Base-by-base conservation (phyloP, 1,140 invertebrate species). In the Branchinecta lynchi region DNA sequence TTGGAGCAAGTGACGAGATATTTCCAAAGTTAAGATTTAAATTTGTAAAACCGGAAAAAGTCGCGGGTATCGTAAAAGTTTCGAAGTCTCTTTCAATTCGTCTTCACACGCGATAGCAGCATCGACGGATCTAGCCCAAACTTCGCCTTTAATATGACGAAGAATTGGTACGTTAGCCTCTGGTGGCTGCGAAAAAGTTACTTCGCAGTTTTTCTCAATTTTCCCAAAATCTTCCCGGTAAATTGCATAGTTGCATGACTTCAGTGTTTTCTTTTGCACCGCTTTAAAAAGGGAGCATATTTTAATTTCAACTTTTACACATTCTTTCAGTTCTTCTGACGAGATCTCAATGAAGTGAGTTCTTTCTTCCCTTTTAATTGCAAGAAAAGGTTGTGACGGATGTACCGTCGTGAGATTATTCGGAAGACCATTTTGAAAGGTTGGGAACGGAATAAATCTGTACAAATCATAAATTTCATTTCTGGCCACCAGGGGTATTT, bases 131-230 rank as follows among this genome's bases (percentile, higher is more conserved):
- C n/a, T n/a, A n/a, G n/a, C n/a, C n/a, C n/a, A n/a, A n/a, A n/a
- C n/a, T n/a, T n/a, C n/a, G n/a, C n/a, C n/a, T n/a, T n/a, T n/a
- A n/a, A n/a, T n/a, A n/a, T n/a, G n/a, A n/a, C n/a, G n/a, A n/a
- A n/a, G n/a, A 51, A 51, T 51, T 9, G 46, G 46, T 9, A 51
- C n/a, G 46, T 9, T 9, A 9, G 9, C n/a, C 9, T 9, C n/a
- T 51, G 46, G 46, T 51, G 46, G 46, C n/a, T 51, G 9, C 9
- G 46, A 51, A 51, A 51, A 51, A n/a, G 46, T 51, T 51, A 51
- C 46, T 51, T 51, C n/a, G 46, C 46, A 51, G 46, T 51, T 51
- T 9, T 9, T 9, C n/a, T 51, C 9, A 51, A 51, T 51, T 9
- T 9, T 9, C 9, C n/a, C n/a, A 9, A 9, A n/a, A n/a, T 51